phyloP scores from a whole-genome alignment of 2,113 vertebrate species.

The Odontophorus gujanensis region DNA sequence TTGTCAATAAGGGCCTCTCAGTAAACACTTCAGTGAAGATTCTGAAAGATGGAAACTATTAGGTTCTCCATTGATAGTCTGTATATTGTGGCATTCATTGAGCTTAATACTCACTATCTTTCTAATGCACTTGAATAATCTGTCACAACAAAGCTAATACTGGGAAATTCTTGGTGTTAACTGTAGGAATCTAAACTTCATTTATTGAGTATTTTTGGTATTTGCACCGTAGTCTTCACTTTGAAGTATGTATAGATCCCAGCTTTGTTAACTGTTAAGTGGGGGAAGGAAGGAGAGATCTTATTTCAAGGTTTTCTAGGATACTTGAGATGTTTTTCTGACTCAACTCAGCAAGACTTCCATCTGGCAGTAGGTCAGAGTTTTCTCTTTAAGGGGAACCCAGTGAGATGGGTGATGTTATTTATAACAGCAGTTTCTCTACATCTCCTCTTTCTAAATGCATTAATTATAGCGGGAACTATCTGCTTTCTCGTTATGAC shows the following conservation, averaged over 20 bases:
- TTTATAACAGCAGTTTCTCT: background rate
- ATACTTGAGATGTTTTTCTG: background rate
- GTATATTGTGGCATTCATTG: background rate
- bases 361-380: background rate
- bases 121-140: background rate
- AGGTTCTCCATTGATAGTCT: background rate
- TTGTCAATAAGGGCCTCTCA: background rate
- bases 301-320: background rate
- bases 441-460: background rate
- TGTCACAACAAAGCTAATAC: background rate
- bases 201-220: too few species aligned
- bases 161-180: background rate
- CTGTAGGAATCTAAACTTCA: too few species aligned
- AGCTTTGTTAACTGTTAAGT: background rate
- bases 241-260: background rate
- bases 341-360: background rate
- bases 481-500: background rate
- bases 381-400: background rate
- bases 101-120: background rate
- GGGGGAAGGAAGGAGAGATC: background rate
- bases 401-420: background rate
- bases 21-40: background rate
- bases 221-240: background rate
- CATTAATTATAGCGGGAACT: background rate
- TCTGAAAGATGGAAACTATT: background rate